Evolutionary conservation across 2,888 invertebrate genomes (phyloP), one percentile per base, ranked within the genome.

Genomic region (Calameuta idolon): DNA sequence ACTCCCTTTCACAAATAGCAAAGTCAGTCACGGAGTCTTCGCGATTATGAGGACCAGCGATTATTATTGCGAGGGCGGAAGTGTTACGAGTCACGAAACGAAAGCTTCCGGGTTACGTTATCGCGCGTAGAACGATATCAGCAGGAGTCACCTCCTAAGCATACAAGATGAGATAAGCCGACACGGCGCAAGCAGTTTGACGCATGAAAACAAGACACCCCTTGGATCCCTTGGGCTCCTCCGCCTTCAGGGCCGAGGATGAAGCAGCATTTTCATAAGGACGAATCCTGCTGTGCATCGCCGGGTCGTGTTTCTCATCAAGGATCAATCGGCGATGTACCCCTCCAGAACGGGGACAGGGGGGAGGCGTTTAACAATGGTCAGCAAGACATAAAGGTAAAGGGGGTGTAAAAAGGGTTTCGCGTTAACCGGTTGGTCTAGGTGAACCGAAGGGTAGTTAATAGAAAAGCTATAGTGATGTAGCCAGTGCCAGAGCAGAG

Each of bases 171-270:
- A 55, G 55, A 55, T 23, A 55, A 23, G 55, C 23, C 9, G 23
- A 55, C 55, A 55, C 5, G 80, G 81, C 83, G 83, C 76, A 79
- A 81, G 79, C 83, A 74, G 79, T 84, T 82, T 83, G 82, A 84
- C 81, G 79, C 82, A 77, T 82, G 79, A 78, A 76, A 76, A 82
- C 82, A 83, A 85, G 83, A 77, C 81, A 83, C 84, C 81, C 81
- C 83, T 79, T 80, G 55, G 23, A 23, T 55, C 9, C 23, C 55
- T 55, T 23, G 23, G 55, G 23, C 55, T 55, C 83, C 81, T 82
- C 79, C 77, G 80, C 74, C 68, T 55, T 55, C 55, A 23, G 55
- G 55, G 9, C 23, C 77, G 34, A 35, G 68, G 69, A 76, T 55
- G 40, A 73, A 75, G 55, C 55, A 55, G 55, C 23, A 23, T 55